Conservation (phyloP, 2,888 invertebrate genomes). For the Campaea margaritaria region DNA sequence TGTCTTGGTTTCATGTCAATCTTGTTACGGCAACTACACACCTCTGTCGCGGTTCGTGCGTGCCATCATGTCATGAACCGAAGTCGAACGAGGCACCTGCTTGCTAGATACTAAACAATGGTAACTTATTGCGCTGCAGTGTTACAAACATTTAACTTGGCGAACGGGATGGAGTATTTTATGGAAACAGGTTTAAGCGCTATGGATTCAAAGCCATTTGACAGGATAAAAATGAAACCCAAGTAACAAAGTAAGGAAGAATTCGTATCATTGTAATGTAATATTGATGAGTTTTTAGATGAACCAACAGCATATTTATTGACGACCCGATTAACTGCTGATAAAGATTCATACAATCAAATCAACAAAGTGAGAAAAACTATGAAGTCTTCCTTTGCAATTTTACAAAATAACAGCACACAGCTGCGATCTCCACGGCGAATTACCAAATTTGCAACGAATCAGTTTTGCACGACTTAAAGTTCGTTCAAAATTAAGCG, state of each 20-base stretch:
- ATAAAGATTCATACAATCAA: too few relatives aligned
- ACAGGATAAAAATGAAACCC: neutral
- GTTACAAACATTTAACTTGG: neutral
- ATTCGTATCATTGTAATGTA: too few relatives aligned
- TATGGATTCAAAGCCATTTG: neutral
- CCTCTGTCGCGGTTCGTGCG: constrained; percentile 27
- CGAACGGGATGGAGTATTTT: constrained; percentile 7
- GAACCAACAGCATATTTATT: too few relatives aligned
- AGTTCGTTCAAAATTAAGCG: constrained; percentile 25
- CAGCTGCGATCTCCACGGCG: constrained; percentile 9
- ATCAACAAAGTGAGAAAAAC: neutral
- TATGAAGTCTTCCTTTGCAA: neutral
- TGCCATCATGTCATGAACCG: constrained; percentile 27
- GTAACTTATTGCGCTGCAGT: constrained; percentile 15
- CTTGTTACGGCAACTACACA: constrained; percentile 24
- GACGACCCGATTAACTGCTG: too few relatives aligned
- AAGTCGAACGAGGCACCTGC: constrained; percentile 38
- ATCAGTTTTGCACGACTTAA: constrained; percentile 52
- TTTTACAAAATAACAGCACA: constrained; percentile 1
- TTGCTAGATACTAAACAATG: constrained; percentile 29
- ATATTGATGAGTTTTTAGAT: too few relatives aligned
- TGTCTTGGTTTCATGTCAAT: constrained; percentile 27
- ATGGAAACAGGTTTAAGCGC: neutral
- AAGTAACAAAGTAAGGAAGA: neutral
- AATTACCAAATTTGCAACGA: constrained; percentile 42